Evolutionary conservation across 1,140 invertebrate species (phyloP), one percentile per base, ranked within the genome.

Genomic region (Rhynchophorus ferrugineus): DNA sequence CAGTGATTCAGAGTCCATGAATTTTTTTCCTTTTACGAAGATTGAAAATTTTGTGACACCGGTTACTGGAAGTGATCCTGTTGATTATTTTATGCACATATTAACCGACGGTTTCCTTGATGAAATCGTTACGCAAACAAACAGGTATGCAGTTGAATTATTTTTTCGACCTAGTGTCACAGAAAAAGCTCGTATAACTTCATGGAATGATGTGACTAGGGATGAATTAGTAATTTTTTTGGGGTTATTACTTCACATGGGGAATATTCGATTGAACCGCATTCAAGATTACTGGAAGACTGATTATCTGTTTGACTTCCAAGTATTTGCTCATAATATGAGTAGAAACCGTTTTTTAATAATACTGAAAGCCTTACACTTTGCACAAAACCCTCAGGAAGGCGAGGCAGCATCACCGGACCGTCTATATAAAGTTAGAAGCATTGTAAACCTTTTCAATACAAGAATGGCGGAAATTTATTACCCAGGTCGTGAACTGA

Each of bases 261-360:
- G 53, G 7, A 55, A 44, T 29, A 47, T 61, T 20, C 38, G 20
- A 37, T 9, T 62, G 19, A 59, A 57, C 33, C 9, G 53, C n/a
- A 1, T 60, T 7, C 54, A 60, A 35, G 55, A 63, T 44, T 63
- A 63, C 44, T 61, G 59, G 55, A 63, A 61, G 24, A 57, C 22
- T 3, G 24, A 63, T 36, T 34, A 22, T 8, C 37, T 61, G 16
- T 61, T 56, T 33, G 56, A 54, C 39, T 34, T 60, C 18, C 33
- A 35, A 20, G 39, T 46, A 24, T 62, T 64, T 43, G 24, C 35
- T 9, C 9, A 51, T 8, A 21, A 50, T 21, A 62, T 62, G 61
- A 56, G 46, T 38, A 36, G 55, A 37, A 47, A 64, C 57, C 38
- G 55, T 19, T 66, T 63, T 53, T 16, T 62, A 17, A 7, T 62